Conservation (phyloP, 2,113 vertebrate species). For the Pomatostomus ruficeps region DNA sequence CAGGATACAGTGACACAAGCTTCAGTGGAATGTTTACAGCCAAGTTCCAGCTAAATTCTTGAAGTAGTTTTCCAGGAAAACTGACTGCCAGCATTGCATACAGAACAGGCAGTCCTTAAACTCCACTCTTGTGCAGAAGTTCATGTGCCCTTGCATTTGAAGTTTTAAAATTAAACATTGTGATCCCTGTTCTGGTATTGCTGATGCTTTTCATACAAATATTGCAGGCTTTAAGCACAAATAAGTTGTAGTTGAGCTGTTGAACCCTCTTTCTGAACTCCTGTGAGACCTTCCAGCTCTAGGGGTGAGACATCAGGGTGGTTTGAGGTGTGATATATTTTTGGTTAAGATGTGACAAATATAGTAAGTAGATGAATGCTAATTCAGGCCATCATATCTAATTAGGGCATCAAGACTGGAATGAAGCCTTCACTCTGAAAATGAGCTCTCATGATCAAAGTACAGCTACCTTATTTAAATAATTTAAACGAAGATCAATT, state of each 20-base stretch:
- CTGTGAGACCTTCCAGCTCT: background rate
- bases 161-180: background rate
- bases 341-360: background rate
- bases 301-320: background rate
- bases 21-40: background rate
- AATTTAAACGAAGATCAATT: conserved; percentile 46
- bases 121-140: background rate
- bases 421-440: conserved; percentile 31
- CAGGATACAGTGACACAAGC: background rate
- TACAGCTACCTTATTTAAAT: conserved; percentile 48
- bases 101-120: background rate
- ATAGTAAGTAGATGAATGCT: conserved; percentile 1
- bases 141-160: background rate
- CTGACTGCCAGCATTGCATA: background rate
- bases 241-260: background rate
- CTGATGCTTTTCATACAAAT: background rate
- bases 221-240: background rate
- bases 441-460: conserved; percentile 43
- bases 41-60: background rate
- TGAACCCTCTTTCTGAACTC: background rate
- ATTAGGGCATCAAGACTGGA: conserved; percentile 23
- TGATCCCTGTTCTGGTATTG: background rate
- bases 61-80: background rate
- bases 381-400: conserved; percentile 42
- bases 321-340: background rate